A percentile compares a stretch with the other conserved stretches of the same genome.
These are phyloP conservation scores for Phengaris alcon DNA, from an alignment of 2,888 invertebrate species.

Conservation along the genomic window DNA sequence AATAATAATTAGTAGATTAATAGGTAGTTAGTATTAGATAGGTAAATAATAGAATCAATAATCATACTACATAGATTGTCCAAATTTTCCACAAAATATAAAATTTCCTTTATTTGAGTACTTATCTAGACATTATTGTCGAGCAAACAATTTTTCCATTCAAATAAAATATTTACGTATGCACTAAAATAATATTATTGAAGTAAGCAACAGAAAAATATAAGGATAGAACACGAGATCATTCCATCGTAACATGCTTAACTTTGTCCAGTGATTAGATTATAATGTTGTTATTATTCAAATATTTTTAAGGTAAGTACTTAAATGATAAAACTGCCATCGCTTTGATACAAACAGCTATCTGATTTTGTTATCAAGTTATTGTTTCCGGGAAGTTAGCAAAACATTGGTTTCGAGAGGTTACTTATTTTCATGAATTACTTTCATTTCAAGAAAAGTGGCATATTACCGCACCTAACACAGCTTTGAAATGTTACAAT, in stretches of 20 bases:
- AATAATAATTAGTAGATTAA: neutral
- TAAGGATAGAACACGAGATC: neutral
- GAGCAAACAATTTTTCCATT: no score
- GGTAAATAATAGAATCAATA: neutral
- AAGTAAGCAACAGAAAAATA: neutral
- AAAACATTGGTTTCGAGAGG: neutral
- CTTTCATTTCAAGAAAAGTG: no score
- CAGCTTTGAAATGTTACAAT: no score
- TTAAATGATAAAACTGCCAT: neutral
- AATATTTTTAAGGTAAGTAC: neutral
- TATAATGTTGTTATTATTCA: neutral
- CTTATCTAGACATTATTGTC: no score
- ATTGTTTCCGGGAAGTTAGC: neutral
- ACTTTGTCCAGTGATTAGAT: neutral
- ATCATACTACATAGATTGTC: neutral
- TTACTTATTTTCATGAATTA: neutral
- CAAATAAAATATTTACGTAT: no score
- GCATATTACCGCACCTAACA: no score
- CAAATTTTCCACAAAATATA: neutral
- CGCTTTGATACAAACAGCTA: neutral
- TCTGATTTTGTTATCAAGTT: slow-evolving; percentile 2
- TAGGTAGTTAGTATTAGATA: neutral
- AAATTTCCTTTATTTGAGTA: neutral
- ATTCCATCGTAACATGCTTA: neutral
- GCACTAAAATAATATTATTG: no score